Percentiles rank a stretch among this genome's conserved stretches.
phyloP scores from a whole-genome alignment of 1,140 invertebrate genomes.

The Maconellicoccus hirsutus region DNA sequence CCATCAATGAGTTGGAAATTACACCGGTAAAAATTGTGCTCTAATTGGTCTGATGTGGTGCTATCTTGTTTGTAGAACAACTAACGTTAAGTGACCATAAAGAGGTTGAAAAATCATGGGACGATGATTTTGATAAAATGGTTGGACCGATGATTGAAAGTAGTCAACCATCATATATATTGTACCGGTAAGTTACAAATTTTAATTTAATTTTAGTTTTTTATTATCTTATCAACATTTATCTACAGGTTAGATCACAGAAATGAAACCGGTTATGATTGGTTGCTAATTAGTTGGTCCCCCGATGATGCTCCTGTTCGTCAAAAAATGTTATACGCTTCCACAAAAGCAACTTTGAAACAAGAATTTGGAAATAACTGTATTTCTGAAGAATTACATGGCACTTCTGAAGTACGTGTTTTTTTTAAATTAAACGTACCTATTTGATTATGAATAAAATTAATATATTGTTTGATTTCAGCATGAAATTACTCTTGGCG shows the following conservation, averaged over 20 bases:
- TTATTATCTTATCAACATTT: constrained; percentile 13
- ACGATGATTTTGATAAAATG: constrained; percentile 75
- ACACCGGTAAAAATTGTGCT: background rate
- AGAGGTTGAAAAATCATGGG: constrained; percentile 63
- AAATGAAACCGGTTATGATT: constrained; percentile 72
- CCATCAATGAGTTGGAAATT: too few species aligned
- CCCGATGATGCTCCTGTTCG: constrained; percentile 79
- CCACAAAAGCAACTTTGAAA: constrained; percentile 95
- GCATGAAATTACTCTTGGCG: constrained; percentile 68
- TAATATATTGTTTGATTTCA: too few species aligned
- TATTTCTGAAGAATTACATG: constrained; percentile 88
- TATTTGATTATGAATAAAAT: too few species aligned
- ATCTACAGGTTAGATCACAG: constrained; percentile 59
- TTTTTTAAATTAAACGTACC: too few species aligned
- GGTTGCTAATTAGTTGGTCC: constrained; percentile 90
- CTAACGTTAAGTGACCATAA: constrained; percentile 53
- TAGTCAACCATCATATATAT: constrained; percentile 83
- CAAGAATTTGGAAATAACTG: constrained; percentile 83
- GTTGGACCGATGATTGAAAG: constrained; percentile 65
- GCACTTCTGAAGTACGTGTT: constrained; percentile 52
- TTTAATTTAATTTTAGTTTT: background rate
- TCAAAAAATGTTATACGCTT: constrained; percentile 98
- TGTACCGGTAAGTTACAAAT: constrained; percentile 53
- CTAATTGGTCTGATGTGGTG: background rate
- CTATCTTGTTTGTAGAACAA: constrained; percentile 54